These are phyloP conservation scores for Pocillopora verrucosa DNA, from an alignment of 64 coral and sea anemone genomes.

Conservation along the genomic window DNA sequence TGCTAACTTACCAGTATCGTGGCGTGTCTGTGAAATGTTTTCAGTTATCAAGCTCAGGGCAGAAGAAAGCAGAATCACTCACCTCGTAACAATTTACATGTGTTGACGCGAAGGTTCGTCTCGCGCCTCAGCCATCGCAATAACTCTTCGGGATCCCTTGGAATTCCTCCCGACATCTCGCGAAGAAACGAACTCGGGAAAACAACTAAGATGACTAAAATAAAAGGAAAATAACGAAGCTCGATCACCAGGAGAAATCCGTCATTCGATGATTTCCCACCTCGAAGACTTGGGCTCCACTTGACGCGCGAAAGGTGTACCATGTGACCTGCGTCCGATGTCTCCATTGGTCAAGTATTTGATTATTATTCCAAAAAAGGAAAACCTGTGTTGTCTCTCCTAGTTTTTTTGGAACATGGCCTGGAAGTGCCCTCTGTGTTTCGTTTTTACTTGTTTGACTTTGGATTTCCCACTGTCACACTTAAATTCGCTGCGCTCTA, in stretches of 20 bases:
- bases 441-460: background rate
- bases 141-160: background rate
- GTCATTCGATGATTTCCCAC: no score
- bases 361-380: background rate
- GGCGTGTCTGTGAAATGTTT: no score
- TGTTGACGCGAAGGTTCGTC: background rate
- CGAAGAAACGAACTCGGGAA: background rate
- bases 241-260: no score
- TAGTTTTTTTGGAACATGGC: background rate
- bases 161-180: background rate
- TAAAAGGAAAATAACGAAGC: no score
- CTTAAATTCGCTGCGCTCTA: constrained; percentile 1
- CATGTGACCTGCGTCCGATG: background rate
- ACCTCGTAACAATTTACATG: background rate
- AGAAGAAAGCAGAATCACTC: background rate
- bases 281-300: no score
- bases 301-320: no score
- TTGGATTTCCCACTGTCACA: background rate
- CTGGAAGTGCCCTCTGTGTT: background rate
- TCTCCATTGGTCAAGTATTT: background rate
- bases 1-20: no score
- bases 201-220: background rate
- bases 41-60: no score
- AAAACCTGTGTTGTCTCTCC: background rate
- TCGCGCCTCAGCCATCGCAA: background rate